Base-by-base conservation (phyloP, 1,140 invertebrate species). In the Bombus pyrosoma region DNA sequence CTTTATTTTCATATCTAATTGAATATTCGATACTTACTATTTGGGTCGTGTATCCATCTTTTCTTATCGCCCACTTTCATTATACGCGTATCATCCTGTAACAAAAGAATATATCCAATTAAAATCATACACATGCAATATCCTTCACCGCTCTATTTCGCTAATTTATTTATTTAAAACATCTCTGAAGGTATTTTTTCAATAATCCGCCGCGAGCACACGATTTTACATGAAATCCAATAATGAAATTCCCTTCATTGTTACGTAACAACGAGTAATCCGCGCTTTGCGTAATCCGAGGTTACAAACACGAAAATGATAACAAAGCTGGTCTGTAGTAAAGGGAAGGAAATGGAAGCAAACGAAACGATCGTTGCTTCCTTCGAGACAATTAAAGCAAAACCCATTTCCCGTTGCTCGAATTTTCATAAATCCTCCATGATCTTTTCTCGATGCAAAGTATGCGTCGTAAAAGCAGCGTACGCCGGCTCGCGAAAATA, bases 41-140 rank as follows among this genome's bases (percentile, higher is more conserved):
- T 96, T 9, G 97, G 97, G 94, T 97, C 97, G 91, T 97, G 97
- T 92, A 97, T 97, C 97, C 97, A 97, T 93, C 96, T 95, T 90
- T 97, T 97, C 93, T 97, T 96, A 92, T 97, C 96, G 41, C 95
- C 95, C 34, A 94, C 89, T 93, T 96, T 96, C 85, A 95, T 93
- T 76, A 94, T 92, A 88, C 95, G 93, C 22, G 95, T 93, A 79
- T 95, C 95, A 90, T 96, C 95, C 95, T 96, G 93, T 47, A 95
- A 95, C 92, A 90, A 89, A 83, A 84, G 69, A 47, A 83, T 28
- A 32, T 22, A 12, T 62, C 59, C 8, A 3, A 39, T 85, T 59
- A 64, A 62, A 62, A 43, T 47, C 5, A 37, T 5, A 32, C 43
- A 25, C 1, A 13, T 32, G 1, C 15, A 0, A 32, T 32, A 18